Percentiles rank a stretch among this genome's conserved stretches.
phyloP scores from a whole-genome alignment of 2,113 vertebrate species.

The Picathartes gymnocephalus region DNA sequence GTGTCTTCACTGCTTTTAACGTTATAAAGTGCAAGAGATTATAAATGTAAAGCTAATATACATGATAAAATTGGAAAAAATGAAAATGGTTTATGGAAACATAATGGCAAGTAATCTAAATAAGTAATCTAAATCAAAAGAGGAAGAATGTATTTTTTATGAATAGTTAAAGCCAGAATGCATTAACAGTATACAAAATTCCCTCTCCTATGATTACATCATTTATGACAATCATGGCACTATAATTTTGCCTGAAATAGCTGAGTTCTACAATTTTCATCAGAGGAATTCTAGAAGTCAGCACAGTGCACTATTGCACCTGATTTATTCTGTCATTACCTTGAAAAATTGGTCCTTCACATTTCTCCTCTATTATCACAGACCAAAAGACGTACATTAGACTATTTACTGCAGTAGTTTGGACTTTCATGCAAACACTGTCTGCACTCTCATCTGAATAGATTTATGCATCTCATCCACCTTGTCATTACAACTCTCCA shows the following conservation, averaged over 20 bases:
- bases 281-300: conserved; percentile 67
- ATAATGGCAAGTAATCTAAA: conserved; percentile 59
- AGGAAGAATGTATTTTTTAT: conserved; percentile 42
- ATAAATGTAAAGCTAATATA: conserved; percentile 50
- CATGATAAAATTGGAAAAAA: conserved; percentile 41
- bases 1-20: conserved; percentile 22
- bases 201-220: conserved; percentile 64
- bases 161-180: conserved; percentile 60
- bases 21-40: conserved; percentile 32
- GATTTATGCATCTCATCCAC: conserved; percentile 61
- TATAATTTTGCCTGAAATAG: conserved; percentile 74
- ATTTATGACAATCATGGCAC: conserved; percentile 69
- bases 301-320: conserved; percentile 66
- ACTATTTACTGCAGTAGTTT: conserved; percentile 78
- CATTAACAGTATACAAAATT: conserved; percentile 41
- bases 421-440: conserved; percentile 67
- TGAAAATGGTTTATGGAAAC: conserved; percentile 52
- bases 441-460: conserved; percentile 48
- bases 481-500: conserved; percentile 69
- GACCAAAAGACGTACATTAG: conserved; percentile 75
- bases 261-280: conserved; percentile 75
- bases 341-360: conserved; percentile 81
- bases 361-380: conserved; percentile 78
- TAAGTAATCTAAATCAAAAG: conserved; percentile 56
- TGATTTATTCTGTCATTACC: conserved; percentile 86